phyloP scores from a whole-genome alignment of 2,797 vertebrate genomes.

The Bufotes viridis region DNA sequence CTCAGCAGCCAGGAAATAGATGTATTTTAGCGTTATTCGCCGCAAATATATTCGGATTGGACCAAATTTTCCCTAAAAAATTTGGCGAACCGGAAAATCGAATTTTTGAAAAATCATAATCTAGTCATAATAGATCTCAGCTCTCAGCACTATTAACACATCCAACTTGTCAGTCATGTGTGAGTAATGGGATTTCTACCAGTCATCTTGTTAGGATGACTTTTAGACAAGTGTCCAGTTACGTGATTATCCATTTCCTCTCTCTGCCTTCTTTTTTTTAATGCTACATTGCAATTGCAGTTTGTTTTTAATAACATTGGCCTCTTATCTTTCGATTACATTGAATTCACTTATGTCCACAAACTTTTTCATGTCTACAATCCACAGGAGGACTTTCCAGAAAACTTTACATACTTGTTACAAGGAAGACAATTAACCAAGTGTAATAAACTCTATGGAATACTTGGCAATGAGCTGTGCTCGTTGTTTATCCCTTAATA shows the following conservation, averaged over 20 bases:
- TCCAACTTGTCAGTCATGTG: not conserved
- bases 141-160: not conserved
- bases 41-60: no score
- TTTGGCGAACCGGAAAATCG: no score
- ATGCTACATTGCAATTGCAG: constrained; percentile 21
- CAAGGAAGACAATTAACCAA: constrained; percentile 70
- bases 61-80: no score
- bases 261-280: constrained; percentile 39
- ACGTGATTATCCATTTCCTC: not conserved
- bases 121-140: not conserved
- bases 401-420: constrained; percentile 69
- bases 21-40: no score
- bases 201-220: not conserved
- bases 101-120: no score
- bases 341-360: constrained; percentile 44
- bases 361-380: constrained; percentile 50
- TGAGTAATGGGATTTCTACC: not conserved
- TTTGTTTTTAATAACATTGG: not conserved
- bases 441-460: constrained; percentile 71
- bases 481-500: constrained; percentile 73
- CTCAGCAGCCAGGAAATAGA: no score
- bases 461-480: constrained; percentile 62
- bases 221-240: not conserved
- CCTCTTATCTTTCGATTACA: constrained; percentile 32
- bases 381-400: constrained; percentile 58